Conservation (phyloP, 2,888 invertebrate genomes). For the Ischnus inquisitorius region DNA sequence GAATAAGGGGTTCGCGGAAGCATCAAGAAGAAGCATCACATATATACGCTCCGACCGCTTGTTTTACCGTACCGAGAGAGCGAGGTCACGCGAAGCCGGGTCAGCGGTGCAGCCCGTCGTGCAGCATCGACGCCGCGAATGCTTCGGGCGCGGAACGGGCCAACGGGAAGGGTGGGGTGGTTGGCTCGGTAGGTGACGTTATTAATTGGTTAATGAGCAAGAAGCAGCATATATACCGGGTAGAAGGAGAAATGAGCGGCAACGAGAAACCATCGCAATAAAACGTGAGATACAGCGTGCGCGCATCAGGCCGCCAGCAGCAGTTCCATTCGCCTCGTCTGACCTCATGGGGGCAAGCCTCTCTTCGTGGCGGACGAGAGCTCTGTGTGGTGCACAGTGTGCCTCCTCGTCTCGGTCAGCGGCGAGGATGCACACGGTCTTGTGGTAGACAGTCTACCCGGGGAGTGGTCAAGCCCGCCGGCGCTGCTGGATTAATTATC, state of each 20-base stretch:
- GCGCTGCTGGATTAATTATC: slow-evolving; percentile 82
- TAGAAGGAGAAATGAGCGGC: slow-evolving; percentile 68
- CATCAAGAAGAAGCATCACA: slow-evolving; percentile 22
- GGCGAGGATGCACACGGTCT: slow-evolving; percentile 65
- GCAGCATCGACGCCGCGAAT: slow-evolving; percentile 20
- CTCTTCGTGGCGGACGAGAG: slow-evolving; percentile 22
- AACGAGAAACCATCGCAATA: slow-evolving; percentile 52
- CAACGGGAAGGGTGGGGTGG: slow-evolving; percentile 35
- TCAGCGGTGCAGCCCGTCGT: slow-evolving; percentile 44
- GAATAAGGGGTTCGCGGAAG: slow-evolving; percentile 58
- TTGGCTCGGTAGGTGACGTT: slow-evolving; percentile 77
- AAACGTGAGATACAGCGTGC: slow-evolving; percentile 54
- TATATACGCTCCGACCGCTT: slow-evolving; percentile 14
- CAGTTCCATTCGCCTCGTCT: slow-evolving; percentile 53
- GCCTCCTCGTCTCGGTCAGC: slow-evolving; percentile 43
- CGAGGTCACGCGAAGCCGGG: slow-evolving; percentile 54
- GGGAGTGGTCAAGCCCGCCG: slow-evolving; percentile 63
- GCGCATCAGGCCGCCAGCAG: slow-evolving; percentile 41
- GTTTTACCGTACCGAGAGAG: slow-evolving; percentile 13
- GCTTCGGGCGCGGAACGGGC: slow-evolving; percentile 1
- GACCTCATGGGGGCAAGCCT: slow-evolving; percentile 12
- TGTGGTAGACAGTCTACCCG: slow-evolving; percentile 45
- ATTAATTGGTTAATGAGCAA: slow-evolving; percentile 82
- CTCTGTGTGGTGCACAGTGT: slow-evolving; percentile 23
- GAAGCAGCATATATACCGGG: slow-evolving; percentile 65